Base-by-base conservation (phyloP, 2,797 vertebrate species). In the Cercopithecus diana region DNA sequence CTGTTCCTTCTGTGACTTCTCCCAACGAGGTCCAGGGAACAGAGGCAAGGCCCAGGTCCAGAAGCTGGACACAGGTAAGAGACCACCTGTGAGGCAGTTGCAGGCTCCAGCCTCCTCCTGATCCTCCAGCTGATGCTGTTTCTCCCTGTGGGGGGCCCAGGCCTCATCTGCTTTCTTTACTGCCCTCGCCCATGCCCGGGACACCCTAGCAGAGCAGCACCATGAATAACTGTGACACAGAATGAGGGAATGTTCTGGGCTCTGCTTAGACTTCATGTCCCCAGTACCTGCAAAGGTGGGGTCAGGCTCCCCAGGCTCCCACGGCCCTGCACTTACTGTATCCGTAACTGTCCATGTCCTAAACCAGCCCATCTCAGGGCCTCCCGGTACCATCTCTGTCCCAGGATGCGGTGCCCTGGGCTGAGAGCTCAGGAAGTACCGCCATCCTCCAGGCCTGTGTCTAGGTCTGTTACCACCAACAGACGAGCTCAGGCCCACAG, bases 281-380 rank as follows among this genome's bases (percentile, higher is more conserved):
- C 28, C 58, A 1, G 24, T 39, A 43, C 15, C 77, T 0, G 0
- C 22, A 26, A 39, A 79, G 39, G n/a, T 50, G 41, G 14, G 50
- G n/a, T 55, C 24, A 11, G 52, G 80, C 24, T 36, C 36, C 36
- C 48, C 36, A 80, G 77, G 11, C 33, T 12, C 17, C 7, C 39
- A 7, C 0, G 3, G 3, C 41, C 76, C 43, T n/a, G 30, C 33
- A 1, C 55, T 28, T 2, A 14, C 28, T 10, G 52, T 0, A 0
- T 17, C 20, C 5, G 0, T 24, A 7, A 58, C 14, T 5, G 20
- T 7, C 39, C 48, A 0, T 1, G 5, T 79, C 70, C 58, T 36
- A 41, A 26, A 36, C 10, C 72, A 50, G n/a, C 19, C 12, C 24
- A 19, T 26, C n/a, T 41, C 4, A 26, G 48, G 41, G 80, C 39